Conservation (phyloP, 2,113 vertebrate species). For the Xerus inauris region DNA sequence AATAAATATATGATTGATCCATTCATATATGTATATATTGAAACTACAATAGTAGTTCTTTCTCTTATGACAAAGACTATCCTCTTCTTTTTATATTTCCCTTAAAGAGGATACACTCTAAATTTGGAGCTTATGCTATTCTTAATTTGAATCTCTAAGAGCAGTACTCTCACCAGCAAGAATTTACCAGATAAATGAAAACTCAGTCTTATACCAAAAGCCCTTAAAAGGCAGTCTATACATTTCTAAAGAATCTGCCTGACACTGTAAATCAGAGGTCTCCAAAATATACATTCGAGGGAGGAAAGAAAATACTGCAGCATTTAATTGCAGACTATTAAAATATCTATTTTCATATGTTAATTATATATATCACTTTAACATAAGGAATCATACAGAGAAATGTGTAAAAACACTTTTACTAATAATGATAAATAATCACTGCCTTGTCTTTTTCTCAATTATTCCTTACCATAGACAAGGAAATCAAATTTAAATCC, state of each 20-base stretch:
- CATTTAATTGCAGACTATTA: slow-evolving; percentile 14
- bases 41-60: not conserved
- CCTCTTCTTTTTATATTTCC: not conserved
- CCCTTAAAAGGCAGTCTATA: not conserved
- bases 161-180: not conserved
- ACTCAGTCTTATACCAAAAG: not conserved
- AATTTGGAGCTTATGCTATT: not conserved
- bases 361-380: not conserved
- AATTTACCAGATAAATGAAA: slow-evolving; percentile 29
- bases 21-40: not conserved
- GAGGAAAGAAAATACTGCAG: not conserved
- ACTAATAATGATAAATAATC: not conserved
- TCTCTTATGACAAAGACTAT: not conserved
- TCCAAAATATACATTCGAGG: slow-evolving; percentile 5
- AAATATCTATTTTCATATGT: not conserved
- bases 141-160: not conserved
- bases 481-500: slow-evolving; percentile 40
- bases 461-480: not conserved
- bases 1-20: not conserved
- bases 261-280: not conserved
- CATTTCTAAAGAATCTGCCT: slow-evolving; percentile 22
- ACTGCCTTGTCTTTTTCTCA: not conserved
- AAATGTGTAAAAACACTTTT: slow-evolving; percentile 23
- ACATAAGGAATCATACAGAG: not conserved
- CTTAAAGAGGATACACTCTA: not conserved